These are phyloP conservation scores for Hylia prasina DNA, from an alignment of 2,113 vertebrate species.

Conservation along the genomic window DNA sequence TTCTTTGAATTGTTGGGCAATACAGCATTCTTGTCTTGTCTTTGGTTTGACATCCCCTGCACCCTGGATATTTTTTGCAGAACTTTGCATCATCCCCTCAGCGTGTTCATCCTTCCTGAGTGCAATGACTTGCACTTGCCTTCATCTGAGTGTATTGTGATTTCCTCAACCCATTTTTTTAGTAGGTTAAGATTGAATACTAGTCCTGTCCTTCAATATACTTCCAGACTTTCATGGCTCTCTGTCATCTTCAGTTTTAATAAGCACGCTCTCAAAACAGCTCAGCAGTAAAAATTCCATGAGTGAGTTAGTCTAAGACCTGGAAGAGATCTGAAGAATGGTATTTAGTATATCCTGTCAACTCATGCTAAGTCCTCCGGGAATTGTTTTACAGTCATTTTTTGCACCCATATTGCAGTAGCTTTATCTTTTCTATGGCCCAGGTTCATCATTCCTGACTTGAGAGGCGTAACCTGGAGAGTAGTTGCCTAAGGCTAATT, in stretches of 20 bases:
- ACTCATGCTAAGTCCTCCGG: background rate
- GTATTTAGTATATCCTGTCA: background rate
- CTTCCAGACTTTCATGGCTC: background rate
- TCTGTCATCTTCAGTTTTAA: background rate
- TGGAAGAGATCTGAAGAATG: background rate
- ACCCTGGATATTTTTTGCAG: background rate
- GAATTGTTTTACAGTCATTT: background rate
- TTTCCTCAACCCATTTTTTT: background rate
- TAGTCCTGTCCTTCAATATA: background rate
- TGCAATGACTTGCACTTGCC: background rate
- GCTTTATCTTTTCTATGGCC: background rate
- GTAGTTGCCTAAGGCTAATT: background rate
- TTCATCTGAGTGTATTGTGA: background rate
- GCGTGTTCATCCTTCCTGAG: background rate
- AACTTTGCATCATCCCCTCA: background rate
- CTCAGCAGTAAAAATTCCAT: background rate
- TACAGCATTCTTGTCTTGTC: background rate
- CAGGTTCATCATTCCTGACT: background rate
- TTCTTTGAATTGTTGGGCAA: background rate
- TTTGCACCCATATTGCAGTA: background rate
- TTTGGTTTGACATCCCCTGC: background rate
- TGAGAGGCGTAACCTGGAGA: background rate
- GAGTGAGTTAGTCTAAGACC: background rate
- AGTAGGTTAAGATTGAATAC: background rate
- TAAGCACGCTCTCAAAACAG: background rate